Base-by-base conservation (phyloP, 2,888 invertebrate species). In the Morpho achilles region DNA sequence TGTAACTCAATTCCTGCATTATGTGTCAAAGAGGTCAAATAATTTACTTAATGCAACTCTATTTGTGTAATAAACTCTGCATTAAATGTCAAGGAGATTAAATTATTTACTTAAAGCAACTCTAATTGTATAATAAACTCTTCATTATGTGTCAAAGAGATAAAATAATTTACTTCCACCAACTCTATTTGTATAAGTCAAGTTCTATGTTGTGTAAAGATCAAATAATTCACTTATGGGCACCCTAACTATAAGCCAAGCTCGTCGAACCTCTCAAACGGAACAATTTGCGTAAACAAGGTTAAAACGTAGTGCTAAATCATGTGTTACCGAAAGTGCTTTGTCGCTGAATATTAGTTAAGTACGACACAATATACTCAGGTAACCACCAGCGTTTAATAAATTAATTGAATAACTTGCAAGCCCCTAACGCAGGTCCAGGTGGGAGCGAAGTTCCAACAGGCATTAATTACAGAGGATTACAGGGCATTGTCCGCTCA, bases 391-490 rank as follows among this genome's bases (percentile, higher is more conserved):
- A 54, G 54, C 54, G 47, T 54, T 43, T 54, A 46, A 39, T n/a
- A 51, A 59, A 55, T 59, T 59, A 59, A 59, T 59, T 59, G 50
- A 59, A 59, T 55, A 59, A 47, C 54, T 52, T 48, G 42, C 42
- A 48, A 54, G 54, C 48, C 42, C 42, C 48, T 8, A n/a, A 42
- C 3, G 42, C 5, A 41, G 22, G 54, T 69, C 72, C 82, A 82
- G 82, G 82, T 82, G 82, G 58, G n/a, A 22, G 47, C 64, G 66
- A 76, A 79, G 70, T 79, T 71, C 69, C 54, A 78, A 82, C 79
- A 75, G 71, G 69, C 78, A 77, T 82, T 77, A 67, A 75, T 84
- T 81, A 81, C 67, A 47, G 45, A 67, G 75, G 76, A 76, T 79
- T 75, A 71, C 68, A 53, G 67, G 67, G 77, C 78, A 82, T 74